phyloP scores from a whole-genome alignment of 1,140 invertebrate genomes.

The Mylabris phalerata region DNA sequence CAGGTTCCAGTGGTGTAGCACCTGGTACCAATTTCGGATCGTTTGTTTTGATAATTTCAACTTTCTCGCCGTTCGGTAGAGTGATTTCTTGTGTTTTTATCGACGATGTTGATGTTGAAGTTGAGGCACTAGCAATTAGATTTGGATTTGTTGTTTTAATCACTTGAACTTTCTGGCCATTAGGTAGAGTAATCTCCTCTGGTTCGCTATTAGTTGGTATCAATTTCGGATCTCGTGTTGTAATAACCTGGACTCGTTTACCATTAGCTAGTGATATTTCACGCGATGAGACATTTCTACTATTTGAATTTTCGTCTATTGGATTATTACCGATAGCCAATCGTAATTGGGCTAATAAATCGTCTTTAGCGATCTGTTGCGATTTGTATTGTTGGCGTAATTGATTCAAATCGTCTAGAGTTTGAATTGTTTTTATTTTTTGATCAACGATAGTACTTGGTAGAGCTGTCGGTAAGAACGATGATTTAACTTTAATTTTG shows the following conservation, averaged over 20 bases:
- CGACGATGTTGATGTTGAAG: slow-evolving; percentile 2
- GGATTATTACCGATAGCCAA: slow-evolving; percentile 60
- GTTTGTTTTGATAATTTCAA: slow-evolving; percentile 60
- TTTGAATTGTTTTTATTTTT: slow-evolving; percentile 33
- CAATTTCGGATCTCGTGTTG: slow-evolving; percentile 56
- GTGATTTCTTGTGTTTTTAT: slow-evolving; percentile 51
- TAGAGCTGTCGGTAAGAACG: slow-evolving; percentile 31
- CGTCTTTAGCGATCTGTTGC: slow-evolving; percentile 46
- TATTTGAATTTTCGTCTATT: slow-evolving; percentile 47
- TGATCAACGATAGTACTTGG: slow-evolving; percentile 16
- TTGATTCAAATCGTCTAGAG: slow-evolving; percentile 37
- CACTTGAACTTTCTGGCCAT: slow-evolving; percentile 66
- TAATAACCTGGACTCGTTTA: slow-evolving; percentile 65
- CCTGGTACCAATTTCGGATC: slow-evolving; percentile 54
- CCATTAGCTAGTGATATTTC: slow-evolving; percentile 67
- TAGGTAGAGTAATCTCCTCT: slow-evolving; percentile 52
- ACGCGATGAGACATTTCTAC: slow-evolving; percentile 60
- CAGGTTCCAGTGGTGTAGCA: slow-evolving; percentile 30
- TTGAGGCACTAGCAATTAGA: slow-evolving; percentile 44
- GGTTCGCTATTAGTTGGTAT: slow-evolving; percentile 42
- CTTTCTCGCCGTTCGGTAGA: slow-evolving; percentile 63
- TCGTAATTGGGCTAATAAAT: slow-evolving; percentile 63
- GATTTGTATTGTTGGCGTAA: slow-evolving; percentile 38
- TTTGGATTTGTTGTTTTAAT: slow-evolving; percentile 59
- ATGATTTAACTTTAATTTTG: background rate